A percentile compares a stretch with the other conserved stretches of the same genome.
These are phyloP conservation scores for Ormia ochracea DNA, from an alignment of 2,888 invertebrate genomes.

Conservation along the genomic window DNA sequence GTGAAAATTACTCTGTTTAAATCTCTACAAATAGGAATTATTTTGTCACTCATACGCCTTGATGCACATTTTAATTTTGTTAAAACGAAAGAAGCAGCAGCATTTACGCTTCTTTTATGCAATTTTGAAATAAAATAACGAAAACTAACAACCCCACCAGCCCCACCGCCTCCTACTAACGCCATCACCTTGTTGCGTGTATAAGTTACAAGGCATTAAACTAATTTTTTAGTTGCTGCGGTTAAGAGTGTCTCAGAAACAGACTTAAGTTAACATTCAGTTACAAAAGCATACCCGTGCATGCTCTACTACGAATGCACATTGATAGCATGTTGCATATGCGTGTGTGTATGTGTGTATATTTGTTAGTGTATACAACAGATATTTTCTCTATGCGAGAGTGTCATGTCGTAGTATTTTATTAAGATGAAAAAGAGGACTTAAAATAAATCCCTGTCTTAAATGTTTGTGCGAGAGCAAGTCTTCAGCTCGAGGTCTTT, in stretches of 20 bases:
- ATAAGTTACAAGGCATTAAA: conserved; percentile 40
- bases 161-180: too few species aligned
- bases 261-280: conserved; percentile 41
- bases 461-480: neutral
- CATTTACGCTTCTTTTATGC: neutral
- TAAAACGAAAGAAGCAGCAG: conserved; percentile 43
- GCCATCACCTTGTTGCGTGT: conserved; percentile 25
- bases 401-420: conserved; percentile 61
- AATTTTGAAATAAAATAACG: conserved; percentile 18
- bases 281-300: too few species aligned
- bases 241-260: conserved; percentile 11
- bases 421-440: conserved; percentile 65
- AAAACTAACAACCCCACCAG: too few species aligned
- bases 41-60: conserved; percentile 73
- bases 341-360: neutral
- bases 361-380: neutral
- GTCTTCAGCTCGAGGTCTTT: neutral
- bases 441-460: conserved; percentile 66
- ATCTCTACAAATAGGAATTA: conserved; percentile 51
- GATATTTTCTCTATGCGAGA: conserved; percentile 16
- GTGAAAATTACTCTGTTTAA: conserved; percentile 46
- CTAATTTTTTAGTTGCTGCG: conserved; percentile 19
- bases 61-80: conserved; percentile 71
- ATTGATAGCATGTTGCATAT: neutral
- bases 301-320: neutral